These are phyloP conservation scores for Euphonia xanthogaster DNA, from an alignment of 2,797 vertebrate species.

Conservation along the genomic window DNA sequence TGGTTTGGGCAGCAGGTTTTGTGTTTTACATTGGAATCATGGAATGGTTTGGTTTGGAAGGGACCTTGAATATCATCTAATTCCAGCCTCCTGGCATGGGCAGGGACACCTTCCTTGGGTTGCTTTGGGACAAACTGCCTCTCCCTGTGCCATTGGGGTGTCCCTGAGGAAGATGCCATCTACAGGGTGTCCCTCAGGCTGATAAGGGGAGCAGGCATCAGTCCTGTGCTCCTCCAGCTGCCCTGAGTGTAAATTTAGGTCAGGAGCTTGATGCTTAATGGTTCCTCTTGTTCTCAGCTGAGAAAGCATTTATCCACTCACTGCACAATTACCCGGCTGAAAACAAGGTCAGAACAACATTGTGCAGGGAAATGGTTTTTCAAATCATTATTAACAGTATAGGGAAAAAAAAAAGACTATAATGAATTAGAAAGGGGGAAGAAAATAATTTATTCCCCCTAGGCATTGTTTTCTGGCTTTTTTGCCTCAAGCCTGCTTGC, in stretches of 20 bases:
- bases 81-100: not conserved
- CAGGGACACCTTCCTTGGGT: not conserved
- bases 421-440: not conserved
- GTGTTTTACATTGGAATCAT: not conserved
- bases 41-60: not conserved
- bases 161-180: not conserved
- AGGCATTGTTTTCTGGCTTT: not conserved
- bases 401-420: accelerated
- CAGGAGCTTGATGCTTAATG: slow-evolving; percentile 5
- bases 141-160: not conserved
- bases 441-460: not conserved
- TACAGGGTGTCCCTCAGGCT: not conserved
- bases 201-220: not conserved
- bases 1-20: not conserved
- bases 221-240: not conserved
- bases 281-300: not conserved
- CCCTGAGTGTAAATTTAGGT: not conserved
- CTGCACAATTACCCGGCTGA: not conserved
- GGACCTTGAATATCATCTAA: not conserved
- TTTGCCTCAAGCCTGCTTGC: not conserved
- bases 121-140: not conserved
- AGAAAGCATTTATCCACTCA: slow-evolving; percentile 17
- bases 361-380: not conserved
- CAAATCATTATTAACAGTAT: not conserved
- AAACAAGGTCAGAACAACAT: not conserved